Base-by-base conservation (phyloP, 2,797 vertebrate species). In the Lerista edwardsae region DNA sequence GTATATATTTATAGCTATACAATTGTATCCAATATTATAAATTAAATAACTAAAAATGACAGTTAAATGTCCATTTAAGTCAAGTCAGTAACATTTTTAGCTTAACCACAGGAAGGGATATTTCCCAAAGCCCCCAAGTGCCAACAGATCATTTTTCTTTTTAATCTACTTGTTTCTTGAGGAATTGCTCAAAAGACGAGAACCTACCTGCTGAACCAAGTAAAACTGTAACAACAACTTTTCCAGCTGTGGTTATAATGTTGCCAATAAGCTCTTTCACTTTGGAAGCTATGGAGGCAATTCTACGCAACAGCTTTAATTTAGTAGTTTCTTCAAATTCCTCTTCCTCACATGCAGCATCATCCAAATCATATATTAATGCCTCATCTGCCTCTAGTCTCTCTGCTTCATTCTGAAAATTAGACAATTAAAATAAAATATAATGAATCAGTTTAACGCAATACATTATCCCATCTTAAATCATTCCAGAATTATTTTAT, bases 201-300 rank as follows among this genome's bases (percentile, higher is more conserved):
- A 75, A 94, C 96, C 95, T 92, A 99, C 98, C 98, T 94, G 98
- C 97, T 90, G 98, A 93, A 83, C 98, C 98, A 93, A 99, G 94
- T 93, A 99, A 94, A 93, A 99, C 97, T 59, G 98, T 99, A 90
- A 99, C 97, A 93, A 99, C 98, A 91, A 99, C 98, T 95, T 98
- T 97, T 91, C 99, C 98, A 25, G 98, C 98, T 0, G 98, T 99
- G 91, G 97, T 98, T 92, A 99, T 99, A 95, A 99, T 96, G 93
- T 99, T 97, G 91, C 98, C 99, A 51, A 99, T 98, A 91, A 98
- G 94, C 83, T 99, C 98, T 93, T 99, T 99, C 80, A 98, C 94
- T 96, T 94, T 98, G 83, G 97, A 97, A 3, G 97, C 98, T 14
- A 98, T 79, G 7, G 93, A 96, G 1, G 98, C 98, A 1, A 99